A percentile compares a stretch with the other conserved stretches of the same genome.
phyloP scores from a whole-genome alignment of 35 echinoderm and acorn worm genomes.

The Heliocidaris erythrogramma region DNA sequence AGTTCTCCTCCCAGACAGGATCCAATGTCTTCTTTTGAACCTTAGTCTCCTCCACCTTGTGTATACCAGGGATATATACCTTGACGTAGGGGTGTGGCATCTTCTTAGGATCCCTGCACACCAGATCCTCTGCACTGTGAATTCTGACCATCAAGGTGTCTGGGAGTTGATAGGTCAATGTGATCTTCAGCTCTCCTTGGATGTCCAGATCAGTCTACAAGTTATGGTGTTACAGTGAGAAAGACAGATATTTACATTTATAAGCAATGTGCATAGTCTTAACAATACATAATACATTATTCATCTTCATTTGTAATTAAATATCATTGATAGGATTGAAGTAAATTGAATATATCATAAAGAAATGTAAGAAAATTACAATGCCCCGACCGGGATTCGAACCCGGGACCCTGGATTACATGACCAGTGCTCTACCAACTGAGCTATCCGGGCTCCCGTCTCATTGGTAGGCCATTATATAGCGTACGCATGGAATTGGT shows the following conservation, averaged over 20 bases:
- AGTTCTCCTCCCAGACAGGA: constrained; percentile 87
- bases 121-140: constrained; percentile 61
- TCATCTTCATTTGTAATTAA: too few relatives aligned
- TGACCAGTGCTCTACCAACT: too few relatives aligned
- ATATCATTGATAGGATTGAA: too few relatives aligned
- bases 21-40: constrained; percentile 62
- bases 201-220: constrained; percentile 87
- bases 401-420: too few relatives aligned
- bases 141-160: constrained; percentile 77
- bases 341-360: too few relatives aligned
- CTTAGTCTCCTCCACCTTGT: constrained; percentile 77
- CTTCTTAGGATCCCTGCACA: constrained; percentile 68
- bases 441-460: too few relatives aligned
- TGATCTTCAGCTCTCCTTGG: constrained; percentile 71
- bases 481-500: too few relatives aligned
- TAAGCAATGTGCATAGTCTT: background rate
- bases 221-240: background rate
- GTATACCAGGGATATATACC: constrained; percentile 81
- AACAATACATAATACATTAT: background rate
- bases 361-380: too few relatives aligned
- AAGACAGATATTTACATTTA: background rate
- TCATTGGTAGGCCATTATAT: too few relatives aligned
- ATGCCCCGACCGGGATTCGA: too few relatives aligned
- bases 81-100: constrained; percentile 85
- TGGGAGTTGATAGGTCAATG: constrained; percentile 74